A percentile compares a stretch with the other conserved stretches of the same genome.
Evolutionary conservation across 1,140 invertebrate genomes (phyloP).

Genomic region (Saccostrea glomerata): DNA sequence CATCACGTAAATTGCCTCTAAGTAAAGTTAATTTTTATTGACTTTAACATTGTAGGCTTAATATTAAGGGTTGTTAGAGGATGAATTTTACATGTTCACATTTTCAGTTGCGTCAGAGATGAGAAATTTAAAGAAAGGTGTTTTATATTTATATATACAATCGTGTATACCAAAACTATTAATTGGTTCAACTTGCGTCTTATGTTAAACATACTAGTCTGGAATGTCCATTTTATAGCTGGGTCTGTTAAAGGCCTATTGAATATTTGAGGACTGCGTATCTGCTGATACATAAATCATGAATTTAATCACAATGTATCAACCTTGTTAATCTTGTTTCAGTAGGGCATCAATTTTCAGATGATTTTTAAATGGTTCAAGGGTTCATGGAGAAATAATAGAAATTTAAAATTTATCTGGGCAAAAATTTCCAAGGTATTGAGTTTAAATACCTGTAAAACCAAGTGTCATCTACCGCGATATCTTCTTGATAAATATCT

Average conservation of each 20-base stretch:
- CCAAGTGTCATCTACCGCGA: neutral
- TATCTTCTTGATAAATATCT: conserved; percentile 28
- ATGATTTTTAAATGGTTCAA: conserved; percentile 16
- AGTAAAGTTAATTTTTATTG: neutral
- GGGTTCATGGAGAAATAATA: conserved; percentile 20
- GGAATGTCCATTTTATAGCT: neutral
- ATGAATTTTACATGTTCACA: neutral
- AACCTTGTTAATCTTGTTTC: conserved; percentile 8
- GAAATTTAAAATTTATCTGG: conserved; percentile 31
- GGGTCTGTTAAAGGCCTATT: neutral
- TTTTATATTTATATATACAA: neutral
- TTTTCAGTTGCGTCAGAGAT: neutral
- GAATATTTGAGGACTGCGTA: conserved; percentile 7
- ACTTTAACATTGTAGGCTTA: neutral
- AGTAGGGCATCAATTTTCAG: neutral
- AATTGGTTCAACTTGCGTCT: neutral
- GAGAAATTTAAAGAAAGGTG: neutral
- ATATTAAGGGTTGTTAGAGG: neutral
- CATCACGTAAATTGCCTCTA: neutral
- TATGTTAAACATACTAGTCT: neutral
- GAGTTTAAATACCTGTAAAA: conserved; percentile 31
- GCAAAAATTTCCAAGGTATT: conserved; percentile 21
- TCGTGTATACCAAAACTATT: no score
- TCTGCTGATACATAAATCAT: conserved; percentile 9
- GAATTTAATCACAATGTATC: conserved; percentile 19